Percentiles rank a stretch among this genome's conserved stretches.
phyloP scores from a whole-genome alignment of 37 sponge, comb jelly and placozoan genomes.

The Cliona cf. orientalis region DNA sequence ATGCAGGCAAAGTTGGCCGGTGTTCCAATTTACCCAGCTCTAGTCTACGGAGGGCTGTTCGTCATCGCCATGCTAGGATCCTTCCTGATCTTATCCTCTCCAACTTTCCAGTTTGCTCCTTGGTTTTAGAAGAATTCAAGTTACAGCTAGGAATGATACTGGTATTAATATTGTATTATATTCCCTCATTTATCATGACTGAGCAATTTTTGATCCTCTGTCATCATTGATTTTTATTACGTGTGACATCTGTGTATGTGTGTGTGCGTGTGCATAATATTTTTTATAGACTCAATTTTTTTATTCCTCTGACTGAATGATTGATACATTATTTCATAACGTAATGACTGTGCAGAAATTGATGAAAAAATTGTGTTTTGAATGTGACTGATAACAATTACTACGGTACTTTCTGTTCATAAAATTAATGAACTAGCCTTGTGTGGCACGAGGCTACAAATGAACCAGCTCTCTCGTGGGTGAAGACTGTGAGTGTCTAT shows the following conservation, averaged over 20 bases:
- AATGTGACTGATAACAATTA: neutral
- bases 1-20: conserved; percentile 66
- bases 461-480: too few relatives aligned
- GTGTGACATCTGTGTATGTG: neutral
- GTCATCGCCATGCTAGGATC: conserved; percentile 13
- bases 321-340: neutral
- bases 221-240: too few relatives aligned
- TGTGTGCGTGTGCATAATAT: neutral
- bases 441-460: neutral
- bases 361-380: neutral
- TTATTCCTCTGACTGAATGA: neutral
- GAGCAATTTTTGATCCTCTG: neutral
- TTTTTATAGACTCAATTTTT: too few relatives aligned
- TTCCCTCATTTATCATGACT: too few relatives aligned
- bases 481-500: conserved; percentile 8
- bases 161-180: too few relatives aligned
- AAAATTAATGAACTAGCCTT: neutral
- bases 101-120: neutral
- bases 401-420: neutral
- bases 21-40: conserved; percentile 70
- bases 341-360: neutral
- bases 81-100: neutral
- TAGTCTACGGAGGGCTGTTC: conserved; percentile 51
- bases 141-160: too few relatives aligned
- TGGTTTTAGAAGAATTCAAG: conserved; percentile 22